Percentiles rank a stretch among this genome's conserved stretches.
phyloP scores from a whole-genome alignment of 2,888 invertebrate species.

The Agonopterix heracliana region DNA sequence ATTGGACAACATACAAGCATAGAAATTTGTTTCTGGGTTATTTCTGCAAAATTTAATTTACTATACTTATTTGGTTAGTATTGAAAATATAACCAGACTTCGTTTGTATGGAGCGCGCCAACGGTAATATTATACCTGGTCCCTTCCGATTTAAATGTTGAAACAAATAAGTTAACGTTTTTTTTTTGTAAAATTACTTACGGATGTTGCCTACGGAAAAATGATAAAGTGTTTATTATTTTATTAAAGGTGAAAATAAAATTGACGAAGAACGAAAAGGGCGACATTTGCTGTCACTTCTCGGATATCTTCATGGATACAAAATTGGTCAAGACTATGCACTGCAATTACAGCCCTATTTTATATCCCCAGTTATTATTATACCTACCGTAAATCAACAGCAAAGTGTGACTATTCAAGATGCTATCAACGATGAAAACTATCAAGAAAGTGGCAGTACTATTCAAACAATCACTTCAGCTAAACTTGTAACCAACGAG shows the following conservation, averaged over 20 bases:
- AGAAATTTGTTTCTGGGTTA: no score
- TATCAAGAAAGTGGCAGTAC: conserved; percentile 23
- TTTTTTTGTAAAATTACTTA: neutral
- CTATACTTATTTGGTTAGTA: no score
- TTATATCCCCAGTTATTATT: conserved; percentile 30
- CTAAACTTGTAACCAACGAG: conserved; percentile 14
- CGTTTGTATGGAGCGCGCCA: no score
- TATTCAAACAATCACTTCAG: conserved; percentile 18
- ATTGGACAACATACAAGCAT: no score
- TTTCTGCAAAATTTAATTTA: no score
- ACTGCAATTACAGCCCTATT: conserved; percentile 22
- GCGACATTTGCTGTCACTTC: conserved; percentile 23
- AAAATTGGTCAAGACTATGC: conserved; percentile 29
- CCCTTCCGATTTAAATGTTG: neutral
- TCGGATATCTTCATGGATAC: conserved; percentile 30
- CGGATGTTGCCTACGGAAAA: neutral
- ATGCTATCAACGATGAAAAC: conserved; percentile 21
- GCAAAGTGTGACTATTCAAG: conserved; percentile 30
- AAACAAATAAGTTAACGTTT: neutral
- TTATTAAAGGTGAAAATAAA: conserved; percentile 22
- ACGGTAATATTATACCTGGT: no score
- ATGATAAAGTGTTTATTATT: neutral
- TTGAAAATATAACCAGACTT: no score
- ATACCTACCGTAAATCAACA: conserved; percentile 32
- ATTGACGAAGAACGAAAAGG: conserved; percentile 14